A percentile compares a stretch with the other conserved stretches of the same genome.
Conservation (phyloP, 2,797 vertebrate genomes). For the Xerus rutilus region DNA sequence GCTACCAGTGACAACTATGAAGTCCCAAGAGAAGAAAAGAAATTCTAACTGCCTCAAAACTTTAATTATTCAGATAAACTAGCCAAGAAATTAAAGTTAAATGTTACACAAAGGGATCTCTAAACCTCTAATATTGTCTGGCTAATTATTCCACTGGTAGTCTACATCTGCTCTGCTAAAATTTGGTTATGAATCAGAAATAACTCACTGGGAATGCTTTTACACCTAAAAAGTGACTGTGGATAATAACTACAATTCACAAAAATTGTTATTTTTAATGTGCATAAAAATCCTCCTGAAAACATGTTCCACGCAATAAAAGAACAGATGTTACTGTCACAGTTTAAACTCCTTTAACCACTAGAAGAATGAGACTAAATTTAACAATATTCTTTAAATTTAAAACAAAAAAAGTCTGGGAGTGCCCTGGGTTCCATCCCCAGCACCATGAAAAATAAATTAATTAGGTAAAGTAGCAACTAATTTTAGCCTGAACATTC, state of each 20-base stretch:
- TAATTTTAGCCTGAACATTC: constrained; percentile 39
- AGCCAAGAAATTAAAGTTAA: constrained; percentile 74
- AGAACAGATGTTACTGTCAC: constrained; percentile 59
- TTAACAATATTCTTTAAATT: neutral
- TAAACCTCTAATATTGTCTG: constrained; percentile 68
- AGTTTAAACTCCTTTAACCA: constrained; percentile 57
- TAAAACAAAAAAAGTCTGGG: neutral
- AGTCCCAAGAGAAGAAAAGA: constrained; percentile 65
- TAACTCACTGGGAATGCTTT: constrained; percentile 69
- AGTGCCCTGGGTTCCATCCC: neutral
- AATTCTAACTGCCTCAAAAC: constrained; percentile 71
- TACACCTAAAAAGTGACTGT: constrained; percentile 62
- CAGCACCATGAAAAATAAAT: neutral
- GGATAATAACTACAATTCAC: constrained; percentile 68
- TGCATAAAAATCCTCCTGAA: constrained; percentile 63
- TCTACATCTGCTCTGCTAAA: constrained; percentile 68
- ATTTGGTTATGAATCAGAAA: constrained; percentile 72
- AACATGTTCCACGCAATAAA: constrained; percentile 41
- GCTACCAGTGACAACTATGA: constrained; percentile 59
- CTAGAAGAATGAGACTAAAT: constrained; percentile 42
- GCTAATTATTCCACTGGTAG: constrained; percentile 74
- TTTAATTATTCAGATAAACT: constrained; percentile 79
- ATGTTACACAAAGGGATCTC: constrained; percentile 75
- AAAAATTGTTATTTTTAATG: constrained; percentile 59
- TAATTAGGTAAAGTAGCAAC: neutral